Conservation (phyloP, 2,113 vertebrate species). For the Thryonomys swinderianus region DNA sequence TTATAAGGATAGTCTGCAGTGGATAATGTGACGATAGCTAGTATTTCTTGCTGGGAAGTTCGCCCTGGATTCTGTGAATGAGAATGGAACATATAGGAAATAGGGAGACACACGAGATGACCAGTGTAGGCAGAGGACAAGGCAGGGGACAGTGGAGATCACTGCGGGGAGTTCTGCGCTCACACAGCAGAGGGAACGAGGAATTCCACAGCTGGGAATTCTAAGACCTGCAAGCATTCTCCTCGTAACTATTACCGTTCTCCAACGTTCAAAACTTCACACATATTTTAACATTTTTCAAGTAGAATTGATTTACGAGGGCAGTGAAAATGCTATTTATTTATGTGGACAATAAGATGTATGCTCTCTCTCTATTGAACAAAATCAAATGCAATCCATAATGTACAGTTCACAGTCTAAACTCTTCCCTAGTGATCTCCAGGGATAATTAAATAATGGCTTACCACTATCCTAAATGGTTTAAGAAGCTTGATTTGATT, state of each 20-base stretch:
- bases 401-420: neutral
- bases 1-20: neutral
- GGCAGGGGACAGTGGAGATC: neutral
- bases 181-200: neutral
- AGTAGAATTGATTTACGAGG: neutral
- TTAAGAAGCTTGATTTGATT: neutral
- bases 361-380: neutral
- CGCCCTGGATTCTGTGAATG: neutral
- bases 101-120: neutral
- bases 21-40: neutral
- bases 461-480: neutral
- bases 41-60: neutral
- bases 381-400: neutral
- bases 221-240: fast-evolving
- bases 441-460: neutral
- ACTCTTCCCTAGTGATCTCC: neutral
- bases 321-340: neutral
- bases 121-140: neutral
- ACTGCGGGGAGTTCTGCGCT: neutral
- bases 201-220: neutral
- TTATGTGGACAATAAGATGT: neutral
- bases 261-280: neutral
- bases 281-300: neutral
- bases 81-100: neutral
- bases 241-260: neutral